A percentile compares a stretch with the other conserved stretches of the same genome.
Evolutionary conservation across 2,888 invertebrate species (phyloP).

Genomic region (Polydrusus tereticollis): DNA sequence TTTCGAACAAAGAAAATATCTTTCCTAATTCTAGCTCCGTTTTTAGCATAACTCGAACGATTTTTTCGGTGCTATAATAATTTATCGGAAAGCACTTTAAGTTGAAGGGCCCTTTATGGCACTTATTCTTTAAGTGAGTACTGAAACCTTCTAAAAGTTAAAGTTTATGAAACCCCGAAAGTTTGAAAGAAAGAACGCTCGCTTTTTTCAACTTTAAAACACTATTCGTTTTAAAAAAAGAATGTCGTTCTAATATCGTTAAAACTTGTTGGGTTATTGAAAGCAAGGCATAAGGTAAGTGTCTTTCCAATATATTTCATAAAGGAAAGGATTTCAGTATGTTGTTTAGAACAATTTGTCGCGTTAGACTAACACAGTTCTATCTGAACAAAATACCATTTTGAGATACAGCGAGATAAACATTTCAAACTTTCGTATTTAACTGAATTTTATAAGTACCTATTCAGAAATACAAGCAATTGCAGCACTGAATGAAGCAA

Average conservation of each 20-base stretch:
- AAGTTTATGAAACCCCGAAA: slow-evolving; percentile 41
- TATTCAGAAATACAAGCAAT: too few relatives aligned
- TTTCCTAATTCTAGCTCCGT: background rate
- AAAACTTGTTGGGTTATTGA: too few relatives aligned
- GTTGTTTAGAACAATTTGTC: too few relatives aligned
- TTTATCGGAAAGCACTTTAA: slow-evolving; percentile 44
- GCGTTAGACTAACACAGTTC: too few relatives aligned
- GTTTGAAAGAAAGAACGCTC: slow-evolving; percentile 24
- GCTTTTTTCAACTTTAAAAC: slow-evolving; percentile 25
- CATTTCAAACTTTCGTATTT: too few relatives aligned
- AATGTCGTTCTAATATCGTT: slow-evolving; percentile 1
- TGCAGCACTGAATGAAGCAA: too few relatives aligned
- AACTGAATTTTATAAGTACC: too few relatives aligned
- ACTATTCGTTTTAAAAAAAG: slow-evolving; percentile 21
- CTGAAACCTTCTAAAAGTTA: slow-evolving; percentile 45
- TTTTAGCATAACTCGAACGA: slow-evolving; percentile 27
- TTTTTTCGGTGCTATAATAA: slow-evolving; percentile 37
- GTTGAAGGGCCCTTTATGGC: slow-evolving; percentile 41
- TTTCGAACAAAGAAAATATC: background rate
- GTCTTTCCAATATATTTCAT: too few relatives aligned
- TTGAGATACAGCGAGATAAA: too few relatives aligned
- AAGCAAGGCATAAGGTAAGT: too few relatives aligned
- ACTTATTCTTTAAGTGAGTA: slow-evolving; percentile 46
- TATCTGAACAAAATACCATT: too few relatives aligned
- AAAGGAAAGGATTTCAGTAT: too few relatives aligned